Conservation (phyloP, 2,797 vertebrate species). For the Oreochromis grahami region DNA sequence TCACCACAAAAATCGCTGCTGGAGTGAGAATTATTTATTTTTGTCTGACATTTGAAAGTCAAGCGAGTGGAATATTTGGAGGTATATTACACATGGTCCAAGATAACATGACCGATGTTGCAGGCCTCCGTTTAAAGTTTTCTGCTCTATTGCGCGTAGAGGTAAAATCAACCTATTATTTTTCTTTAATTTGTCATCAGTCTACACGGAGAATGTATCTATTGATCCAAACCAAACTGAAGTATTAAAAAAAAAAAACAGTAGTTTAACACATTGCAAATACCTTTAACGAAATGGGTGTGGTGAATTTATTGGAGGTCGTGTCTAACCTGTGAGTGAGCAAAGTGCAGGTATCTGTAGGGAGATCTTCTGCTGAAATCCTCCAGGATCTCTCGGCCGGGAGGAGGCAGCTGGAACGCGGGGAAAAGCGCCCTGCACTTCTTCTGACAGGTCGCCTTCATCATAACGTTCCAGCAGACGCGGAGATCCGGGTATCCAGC, state of each 20-base stretch:
- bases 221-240: background rate
- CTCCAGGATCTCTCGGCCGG: conserved; percentile 74
- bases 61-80: background rate
- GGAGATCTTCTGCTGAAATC: conserved; percentile 81
- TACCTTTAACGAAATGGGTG: background rate
- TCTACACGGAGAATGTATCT: background rate
- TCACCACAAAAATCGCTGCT: background rate
- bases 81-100: background rate
- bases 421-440: conserved; percentile 80
- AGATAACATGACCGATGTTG: background rate
- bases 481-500: conserved; percentile 54
- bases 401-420: conserved; percentile 77
- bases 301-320: background rate
- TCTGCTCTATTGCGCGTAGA: background rate
- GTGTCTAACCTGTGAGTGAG: conserved; percentile 80
- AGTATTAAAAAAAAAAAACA: background rate
- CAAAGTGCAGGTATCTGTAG: conserved; percentile 86
- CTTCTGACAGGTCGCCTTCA: conserved; percentile 77
- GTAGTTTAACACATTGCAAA: background rate
- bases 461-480: conserved; percentile 70
- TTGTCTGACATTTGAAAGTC: background rate
- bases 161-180: background rate
- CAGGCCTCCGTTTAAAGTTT: background rate
- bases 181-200: background rate
- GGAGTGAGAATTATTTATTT: background rate